Percentiles rank a stretch among this genome's conserved stretches.
phyloP scores from a whole-genome alignment of 2,888 invertebrate species.

The Barypeithes pellucidus region DNA sequence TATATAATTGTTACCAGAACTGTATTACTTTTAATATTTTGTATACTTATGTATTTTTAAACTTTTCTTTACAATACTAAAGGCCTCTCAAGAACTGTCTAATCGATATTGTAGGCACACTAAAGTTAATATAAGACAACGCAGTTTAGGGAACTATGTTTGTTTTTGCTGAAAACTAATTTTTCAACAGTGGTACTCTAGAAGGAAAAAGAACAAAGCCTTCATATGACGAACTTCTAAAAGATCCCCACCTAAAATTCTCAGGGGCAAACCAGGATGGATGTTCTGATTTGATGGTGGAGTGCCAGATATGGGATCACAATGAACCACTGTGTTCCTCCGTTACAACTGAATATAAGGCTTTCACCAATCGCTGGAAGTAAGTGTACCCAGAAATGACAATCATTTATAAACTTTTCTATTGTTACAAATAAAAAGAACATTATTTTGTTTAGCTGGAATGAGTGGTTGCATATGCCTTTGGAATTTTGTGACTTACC shows the following conservation, averaged over 20 bases:
- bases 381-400: conserved; percentile 71
- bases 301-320: conserved; percentile 88
- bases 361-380: conserved; percentile 95
- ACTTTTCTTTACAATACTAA: too few relatives aligned
- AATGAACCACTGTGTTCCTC: conserved; percentile 88
- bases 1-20: too few relatives aligned
- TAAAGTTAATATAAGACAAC: too few relatives aligned
- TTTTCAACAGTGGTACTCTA: conserved; percentile 84
- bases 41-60: too few relatives aligned
- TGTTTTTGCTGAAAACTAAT: too few relatives aligned
- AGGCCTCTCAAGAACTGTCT: too few relatives aligned
- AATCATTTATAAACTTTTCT: neutral
- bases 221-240: conserved; percentile 89
- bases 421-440: neutral
- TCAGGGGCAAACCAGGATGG: conserved; percentile 90
- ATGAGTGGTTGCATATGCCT: conserved; percentile 96
- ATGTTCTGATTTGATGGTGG: conserved; percentile 91
- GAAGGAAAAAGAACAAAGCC: conserved; percentile 92
- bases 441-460: conserved; percentile 84
- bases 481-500: conserved; percentile 94
- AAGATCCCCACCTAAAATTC: conserved; percentile 91
- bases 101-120: too few relatives aligned
- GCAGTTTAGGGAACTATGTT: too few relatives aligned
- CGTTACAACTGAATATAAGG: conserved; percentile 91
- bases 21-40: too few relatives aligned